Evolutionary conservation across 2,888 invertebrate species (phyloP).

Genomic region (Brenthis daphne): DNA sequence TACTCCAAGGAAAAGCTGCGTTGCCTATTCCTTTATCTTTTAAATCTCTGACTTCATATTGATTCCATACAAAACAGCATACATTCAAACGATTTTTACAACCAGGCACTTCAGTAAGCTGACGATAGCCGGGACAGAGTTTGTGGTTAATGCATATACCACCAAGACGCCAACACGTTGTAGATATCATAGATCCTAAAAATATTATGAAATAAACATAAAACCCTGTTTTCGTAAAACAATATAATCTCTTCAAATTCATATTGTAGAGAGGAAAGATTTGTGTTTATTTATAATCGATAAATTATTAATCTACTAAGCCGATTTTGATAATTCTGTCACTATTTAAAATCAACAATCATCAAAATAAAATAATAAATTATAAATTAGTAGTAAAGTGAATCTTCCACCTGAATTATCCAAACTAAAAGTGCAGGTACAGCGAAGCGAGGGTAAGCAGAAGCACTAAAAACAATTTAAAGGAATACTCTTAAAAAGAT

Average conservation of each 20-base stretch:
- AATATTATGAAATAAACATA: not conserved
- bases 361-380: too few relatives aligned
- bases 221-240: not conserved
- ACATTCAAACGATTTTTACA: constrained; percentile 63
- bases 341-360: too few relatives aligned
- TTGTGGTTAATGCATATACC: constrained; percentile 64
- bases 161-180: constrained; percentile 65
- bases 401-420: too few relatives aligned
- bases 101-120: constrained; percentile 59
- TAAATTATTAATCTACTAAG: too few relatives aligned
- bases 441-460: not conserved
- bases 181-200: constrained; percentile 61
- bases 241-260: too few relatives aligned
- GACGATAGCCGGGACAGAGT: constrained; percentile 58
- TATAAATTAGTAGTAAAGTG: too few relatives aligned
- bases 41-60: constrained; percentile 54
- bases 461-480: not conserved
- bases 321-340: too few relatives aligned
- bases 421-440: not conserved
- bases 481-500: not conserved
- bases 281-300: too few relatives aligned
- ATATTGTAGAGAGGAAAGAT: too few relatives aligned
- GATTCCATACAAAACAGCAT: constrained; percentile 71
- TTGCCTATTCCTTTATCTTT: constrained; percentile 53
- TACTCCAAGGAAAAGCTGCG: constrained; percentile 57